These are phyloP conservation scores for Lophura nycthemera DNA, from an alignment of 2,113 vertebrate species.

Conservation along the genomic window DNA sequence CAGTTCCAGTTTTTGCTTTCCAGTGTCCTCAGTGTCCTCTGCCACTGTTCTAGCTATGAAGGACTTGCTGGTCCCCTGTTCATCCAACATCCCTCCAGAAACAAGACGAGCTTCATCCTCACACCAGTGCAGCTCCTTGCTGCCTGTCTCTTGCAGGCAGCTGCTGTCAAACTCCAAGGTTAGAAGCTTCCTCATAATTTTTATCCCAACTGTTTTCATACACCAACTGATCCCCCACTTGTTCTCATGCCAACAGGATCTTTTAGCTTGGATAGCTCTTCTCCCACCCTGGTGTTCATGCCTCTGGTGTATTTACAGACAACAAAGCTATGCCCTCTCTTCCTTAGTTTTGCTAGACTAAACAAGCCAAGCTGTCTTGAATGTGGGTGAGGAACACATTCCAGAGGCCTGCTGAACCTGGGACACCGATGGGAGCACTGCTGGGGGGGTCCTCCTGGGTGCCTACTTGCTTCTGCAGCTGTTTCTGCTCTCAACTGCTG, in stretches of 20 bases:
- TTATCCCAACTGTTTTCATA: neutral
- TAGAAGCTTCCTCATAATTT: conserved; percentile 5
- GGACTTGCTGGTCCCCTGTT: neutral
- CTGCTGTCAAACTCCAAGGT: neutral
- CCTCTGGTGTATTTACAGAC: conserved; percentile 47
- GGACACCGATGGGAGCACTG: neutral
- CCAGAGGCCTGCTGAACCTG: neutral
- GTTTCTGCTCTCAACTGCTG: neutral
- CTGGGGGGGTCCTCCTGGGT: neutral
- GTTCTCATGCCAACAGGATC: conserved; percentile 35
- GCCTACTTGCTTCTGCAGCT: neutral
- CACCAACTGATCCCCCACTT: neutral
- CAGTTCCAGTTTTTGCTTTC: neutral
- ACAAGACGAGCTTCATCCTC: neutral
- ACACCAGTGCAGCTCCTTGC: neutral
- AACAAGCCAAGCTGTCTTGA: conserved; percentile 39
- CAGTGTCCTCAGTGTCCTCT: neutral
- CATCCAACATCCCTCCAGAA: neutral
- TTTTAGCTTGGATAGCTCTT: conserved; percentile 9
- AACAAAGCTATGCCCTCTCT: conserved; percentile 38
- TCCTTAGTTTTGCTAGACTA: conserved; percentile 48
- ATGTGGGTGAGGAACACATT: conserved; percentile 51
- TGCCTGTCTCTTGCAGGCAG: neutral
- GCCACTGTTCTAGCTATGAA: neutral
- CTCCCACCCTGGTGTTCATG: neutral